Conservation (phyloP, 53 echinoderm and acorn worm genomes). For the Mesocentrotus franciscanus region DNA sequence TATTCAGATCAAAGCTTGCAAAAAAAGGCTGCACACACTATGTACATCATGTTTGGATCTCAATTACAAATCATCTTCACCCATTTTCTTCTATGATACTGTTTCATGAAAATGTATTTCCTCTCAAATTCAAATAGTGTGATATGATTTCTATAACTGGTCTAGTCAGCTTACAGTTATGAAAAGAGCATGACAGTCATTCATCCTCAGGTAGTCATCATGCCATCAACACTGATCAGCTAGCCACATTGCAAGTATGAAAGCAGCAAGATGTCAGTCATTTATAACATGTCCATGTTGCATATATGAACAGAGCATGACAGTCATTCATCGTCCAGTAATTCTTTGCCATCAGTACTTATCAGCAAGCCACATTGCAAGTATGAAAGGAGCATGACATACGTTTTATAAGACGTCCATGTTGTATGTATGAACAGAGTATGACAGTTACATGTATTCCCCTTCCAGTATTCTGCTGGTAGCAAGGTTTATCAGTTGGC, state of each 20-base stretch:
- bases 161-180: neutral
- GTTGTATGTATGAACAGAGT: neutral
- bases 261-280: neutral
- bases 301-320: neutral
- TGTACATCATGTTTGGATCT: no score
- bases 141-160: no score
- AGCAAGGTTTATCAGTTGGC: slow-evolving; percentile 73
- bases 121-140: no score
- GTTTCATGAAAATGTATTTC: no score
- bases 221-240: neutral
- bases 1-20: no score
- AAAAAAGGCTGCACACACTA: no score
- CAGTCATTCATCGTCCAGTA: neutral
- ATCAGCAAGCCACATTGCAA: neutral
- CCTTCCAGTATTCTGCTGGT: slow-evolving; percentile 68
- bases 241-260: neutral
- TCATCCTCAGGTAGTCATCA: neutral
- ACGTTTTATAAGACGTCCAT: neutral
- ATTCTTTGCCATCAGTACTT: neutral
- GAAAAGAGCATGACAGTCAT: neutral
- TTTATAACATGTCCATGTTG: neutral
- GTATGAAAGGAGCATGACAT: neutral
- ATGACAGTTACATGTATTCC: neutral
- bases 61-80: no score
- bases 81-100: no score